Conservation (phyloP, 2,797 vertebrate species). For the Gymnothorax javanicus region DNA sequence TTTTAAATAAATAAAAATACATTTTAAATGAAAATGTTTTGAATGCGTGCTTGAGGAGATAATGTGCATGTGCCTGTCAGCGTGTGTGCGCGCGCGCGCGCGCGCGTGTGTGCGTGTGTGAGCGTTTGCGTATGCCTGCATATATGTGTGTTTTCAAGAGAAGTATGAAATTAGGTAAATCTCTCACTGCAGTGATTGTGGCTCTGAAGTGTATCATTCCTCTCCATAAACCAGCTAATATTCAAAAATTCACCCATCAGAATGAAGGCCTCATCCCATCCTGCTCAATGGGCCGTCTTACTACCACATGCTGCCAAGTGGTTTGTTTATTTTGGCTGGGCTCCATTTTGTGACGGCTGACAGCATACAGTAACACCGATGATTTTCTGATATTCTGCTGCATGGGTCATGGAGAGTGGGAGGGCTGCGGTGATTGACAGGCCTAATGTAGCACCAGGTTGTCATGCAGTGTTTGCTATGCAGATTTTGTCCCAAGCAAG, state of each 20-base stretch:
- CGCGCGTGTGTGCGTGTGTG: neutral
- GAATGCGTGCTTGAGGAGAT: too few relatives aligned
- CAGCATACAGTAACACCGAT: neutral
- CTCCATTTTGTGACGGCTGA: neutral
- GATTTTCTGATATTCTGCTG: neutral
- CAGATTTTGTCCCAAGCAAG: neutral
- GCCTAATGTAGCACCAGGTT: neutral
- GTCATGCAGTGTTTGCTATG: neutral
- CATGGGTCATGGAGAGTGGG: neutral
- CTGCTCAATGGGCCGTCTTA: neutral
- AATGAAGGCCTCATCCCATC: neutral
- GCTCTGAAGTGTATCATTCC: neutral
- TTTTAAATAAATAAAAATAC: too few relatives aligned
- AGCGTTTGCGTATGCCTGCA: neutral
- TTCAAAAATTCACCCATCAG: neutral
- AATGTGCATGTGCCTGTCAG: neutral
- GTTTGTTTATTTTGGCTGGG: conserved; percentile 9
- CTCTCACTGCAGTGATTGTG: neutral
- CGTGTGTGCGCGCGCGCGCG: neutral
- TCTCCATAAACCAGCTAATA: neutral
- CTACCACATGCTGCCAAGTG: neutral
- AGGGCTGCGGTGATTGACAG: neutral
- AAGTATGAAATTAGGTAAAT: neutral
- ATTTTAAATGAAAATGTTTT: too few relatives aligned
- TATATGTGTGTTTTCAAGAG: neutral